Evolutionary conservation across 2,888 invertebrate genomes (phyloP).

Genomic region (Hypomecis atomaria): DNA sequence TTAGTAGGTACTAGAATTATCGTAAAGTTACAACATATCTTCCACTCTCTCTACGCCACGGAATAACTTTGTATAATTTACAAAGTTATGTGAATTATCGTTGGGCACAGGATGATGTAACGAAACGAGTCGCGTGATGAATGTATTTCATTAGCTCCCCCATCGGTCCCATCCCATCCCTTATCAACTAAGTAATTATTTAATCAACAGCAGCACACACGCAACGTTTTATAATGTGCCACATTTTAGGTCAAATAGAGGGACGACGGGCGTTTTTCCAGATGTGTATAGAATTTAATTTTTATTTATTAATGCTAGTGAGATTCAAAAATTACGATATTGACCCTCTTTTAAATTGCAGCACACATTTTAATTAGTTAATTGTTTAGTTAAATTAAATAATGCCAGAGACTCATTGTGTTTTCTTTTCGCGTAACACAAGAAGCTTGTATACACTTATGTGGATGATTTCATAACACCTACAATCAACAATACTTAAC

Average conservation of each 20-base stretch:
- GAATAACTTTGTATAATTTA: too few relatives aligned
- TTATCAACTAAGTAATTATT: conserved; percentile 33
- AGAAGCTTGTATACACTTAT: background rate
- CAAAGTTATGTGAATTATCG: too few relatives aligned
- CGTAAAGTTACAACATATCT: too few relatives aligned
- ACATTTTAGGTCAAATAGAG: conserved; percentile 38
- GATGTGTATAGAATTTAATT: conserved; percentile 16
- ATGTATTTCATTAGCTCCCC: conserved; percentile 26
- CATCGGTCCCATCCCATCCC: conserved; percentile 26
- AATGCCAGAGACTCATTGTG: background rate
- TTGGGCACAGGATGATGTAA: background rate
- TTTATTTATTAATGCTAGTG: conserved; percentile 1
- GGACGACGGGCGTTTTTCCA: conserved; percentile 29
- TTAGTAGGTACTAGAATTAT: too few relatives aligned
- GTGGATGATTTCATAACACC: conserved; percentile 7
- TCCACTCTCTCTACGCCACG: too few relatives aligned
- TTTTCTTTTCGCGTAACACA: conserved; percentile 3
- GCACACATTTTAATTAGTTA: conserved; percentile 6
- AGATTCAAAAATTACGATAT: conserved; percentile 1
- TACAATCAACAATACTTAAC: background rate
- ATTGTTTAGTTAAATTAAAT: conserved; percentile 16
- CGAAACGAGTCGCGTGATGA: conserved; percentile 22
- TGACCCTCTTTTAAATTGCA: background rate
- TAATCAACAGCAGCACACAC: conserved; percentile 29
- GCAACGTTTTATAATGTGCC: conserved; percentile 29